Evolutionary conservation across 1,140 invertebrate species (phyloP), one percentile per base, ranked within the genome.

Genomic region (Drosophila obscura): DNA sequence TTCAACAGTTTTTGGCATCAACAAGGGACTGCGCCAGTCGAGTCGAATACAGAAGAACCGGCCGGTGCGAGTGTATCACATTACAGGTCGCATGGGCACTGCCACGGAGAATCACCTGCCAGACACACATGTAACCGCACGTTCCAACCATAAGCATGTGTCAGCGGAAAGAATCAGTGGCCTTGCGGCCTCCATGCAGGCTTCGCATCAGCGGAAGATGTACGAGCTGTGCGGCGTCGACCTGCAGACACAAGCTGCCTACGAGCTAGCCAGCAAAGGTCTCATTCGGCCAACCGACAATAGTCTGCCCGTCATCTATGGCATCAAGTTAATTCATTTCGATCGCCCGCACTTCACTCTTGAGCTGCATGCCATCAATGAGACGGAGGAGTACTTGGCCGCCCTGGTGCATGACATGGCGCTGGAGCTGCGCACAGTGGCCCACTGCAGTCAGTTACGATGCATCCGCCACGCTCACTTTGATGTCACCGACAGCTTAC

Each of bases 291-390:
- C 98, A 2, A 92, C 92, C 0, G 91, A 95, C 68, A 93, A 92
- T 9, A 94, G 95, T 73, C 90, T 95, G 39, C 96, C 97, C 1
- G 91, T 99, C 9, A 87, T 99, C 31, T 99, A 99, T 93, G 94
- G 95, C 16, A 94, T 99, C n/a, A 96, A 96, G 92, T 96, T 97
- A 92, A 93, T 96, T 19, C 91, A 96, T 59, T 98, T 97, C 92
- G 92, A 95, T 5, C 93, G 94, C 44, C 98, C 98, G 3, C 92
- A 96, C 77, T 98, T 99, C 90, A 96, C 95, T n/a, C 90, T 99
- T 95, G 97, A 98, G 93, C 92, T 98, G 16, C 95, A 97, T 73
- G 94, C 95, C 51, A 95, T 97, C 31, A 98, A 98, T 92, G 97
- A 98, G 93, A 93, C 94, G 71, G 95, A 96, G 66, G 92, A 93